Conservation (phyloP, 2,113 vertebrate genomes). For the Pithys albifrons region DNA sequence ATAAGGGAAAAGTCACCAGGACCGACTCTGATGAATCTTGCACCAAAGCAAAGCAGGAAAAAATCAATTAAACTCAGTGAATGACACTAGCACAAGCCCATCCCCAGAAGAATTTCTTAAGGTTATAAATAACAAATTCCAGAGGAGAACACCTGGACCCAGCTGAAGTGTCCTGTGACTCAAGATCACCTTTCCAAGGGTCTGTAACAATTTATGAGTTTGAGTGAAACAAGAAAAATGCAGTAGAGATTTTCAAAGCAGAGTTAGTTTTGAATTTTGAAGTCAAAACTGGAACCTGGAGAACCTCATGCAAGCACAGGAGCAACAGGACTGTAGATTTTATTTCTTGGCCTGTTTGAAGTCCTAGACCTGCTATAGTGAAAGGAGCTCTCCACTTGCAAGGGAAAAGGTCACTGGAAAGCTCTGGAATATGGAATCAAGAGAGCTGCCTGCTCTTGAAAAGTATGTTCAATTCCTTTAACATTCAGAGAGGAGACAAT, state of each 20-base stretch:
- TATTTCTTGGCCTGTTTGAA: not conserved
- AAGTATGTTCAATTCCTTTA: not conserved
- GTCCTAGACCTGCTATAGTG: not conserved
- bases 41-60: not conserved
- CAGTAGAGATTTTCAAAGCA: not conserved
- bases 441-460: not conserved
- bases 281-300: not conserved
- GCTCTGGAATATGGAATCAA: not conserved
- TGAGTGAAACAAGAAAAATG: not conserved
- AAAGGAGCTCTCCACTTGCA: not conserved
- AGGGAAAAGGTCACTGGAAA: not conserved
- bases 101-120: not conserved
- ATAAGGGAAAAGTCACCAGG: not conserved
- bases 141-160: not conserved
- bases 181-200: not conserved
- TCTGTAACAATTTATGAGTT: not conserved
- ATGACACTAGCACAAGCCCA: not conserved
- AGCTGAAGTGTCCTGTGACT: not conserved
- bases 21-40: not conserved
- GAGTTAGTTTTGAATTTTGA: slow-evolving; percentile 7
- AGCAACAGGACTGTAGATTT: not conserved
- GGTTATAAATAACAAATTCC: not conserved
- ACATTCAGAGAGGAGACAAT: not conserved
- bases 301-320: not conserved
- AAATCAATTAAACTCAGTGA: not conserved